A percentile compares a stretch with the other conserved stretches of the same genome.
Conservation (phyloP, 2,888 invertebrate genomes). For the Watsonalla cultraria region DNA sequence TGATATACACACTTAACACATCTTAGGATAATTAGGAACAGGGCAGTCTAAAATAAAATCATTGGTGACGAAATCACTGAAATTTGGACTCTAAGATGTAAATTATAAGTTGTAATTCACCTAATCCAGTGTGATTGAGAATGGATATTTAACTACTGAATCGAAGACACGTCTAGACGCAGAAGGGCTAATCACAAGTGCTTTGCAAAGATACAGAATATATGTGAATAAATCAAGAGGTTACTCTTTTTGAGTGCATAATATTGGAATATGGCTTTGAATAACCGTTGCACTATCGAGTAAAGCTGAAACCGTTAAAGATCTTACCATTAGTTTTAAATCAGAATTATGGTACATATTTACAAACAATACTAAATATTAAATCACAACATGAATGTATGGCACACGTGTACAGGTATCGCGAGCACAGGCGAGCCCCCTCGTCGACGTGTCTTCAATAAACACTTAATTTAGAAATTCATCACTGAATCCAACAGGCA, state of each 20-base stretch:
- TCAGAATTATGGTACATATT: slow-evolving; percentile 75
- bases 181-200: slow-evolving; percentile 7
- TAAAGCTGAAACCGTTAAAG: slow-evolving; percentile 45
- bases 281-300: slow-evolving; percentile 26
- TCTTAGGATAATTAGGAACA: slow-evolving; percentile 69
- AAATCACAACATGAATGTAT: slow-evolving; percentile 78
- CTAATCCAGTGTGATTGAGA: slow-evolving; percentile 58
- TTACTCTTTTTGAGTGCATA: neutral
- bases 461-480: slow-evolving; percentile 36
- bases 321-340: slow-evolving; percentile 62
- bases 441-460: slow-evolving; percentile 68
- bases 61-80: slow-evolving; percentile 74
- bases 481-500: slow-evolving; percentile 62
- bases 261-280: slow-evolving; percentile 19
- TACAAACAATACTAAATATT: slow-evolving; percentile 76
- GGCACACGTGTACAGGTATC: slow-evolving; percentile 72
- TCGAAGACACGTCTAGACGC: slow-evolving; percentile 70
- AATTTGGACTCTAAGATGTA: slow-evolving; percentile 57
- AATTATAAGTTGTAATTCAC: slow-evolving; percentile 46
- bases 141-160: slow-evolving; percentile 41
- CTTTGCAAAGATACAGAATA: slow-evolving; percentile 19
- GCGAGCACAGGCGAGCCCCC: slow-evolving; percentile 21
- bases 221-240: slow-evolving; percentile 20
- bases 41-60: slow-evolving; percentile 65
- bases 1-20: slow-evolving; percentile 42